Conservation (phyloP, 2,888 invertebrate species). For the Megamerina dolium region DNA sequence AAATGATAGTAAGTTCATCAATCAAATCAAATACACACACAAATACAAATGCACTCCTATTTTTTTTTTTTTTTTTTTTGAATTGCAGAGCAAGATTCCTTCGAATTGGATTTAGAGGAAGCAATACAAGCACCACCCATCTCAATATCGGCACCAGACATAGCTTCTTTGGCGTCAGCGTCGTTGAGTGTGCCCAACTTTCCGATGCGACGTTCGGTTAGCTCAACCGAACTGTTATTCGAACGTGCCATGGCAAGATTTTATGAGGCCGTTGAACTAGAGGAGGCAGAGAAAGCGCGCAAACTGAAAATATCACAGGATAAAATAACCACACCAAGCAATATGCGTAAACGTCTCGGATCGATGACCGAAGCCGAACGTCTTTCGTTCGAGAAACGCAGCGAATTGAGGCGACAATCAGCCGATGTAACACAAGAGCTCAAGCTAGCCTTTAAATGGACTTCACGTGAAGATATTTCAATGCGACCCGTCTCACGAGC, state of each 20-base stretch:
- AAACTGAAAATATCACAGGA: constrained; percentile 35
- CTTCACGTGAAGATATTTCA: constrained; percentile 39
- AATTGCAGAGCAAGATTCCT: constrained; percentile 53
- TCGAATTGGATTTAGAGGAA: constrained; percentile 61
- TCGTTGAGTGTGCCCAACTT: constrained; percentile 49
- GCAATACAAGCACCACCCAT: constrained; percentile 70
- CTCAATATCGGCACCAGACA: constrained; percentile 75
- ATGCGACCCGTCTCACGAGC: constrained; percentile 24
- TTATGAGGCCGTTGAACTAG: constrained; percentile 69
- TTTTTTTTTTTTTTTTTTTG: neutral
- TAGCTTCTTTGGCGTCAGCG: constrained; percentile 59
- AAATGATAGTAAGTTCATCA: constrained; percentile 50
- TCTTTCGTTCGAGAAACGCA: constrained; percentile 49
- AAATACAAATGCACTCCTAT: neutral
- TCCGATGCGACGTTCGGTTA: constrained; percentile 64
- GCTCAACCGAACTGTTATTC: constrained; percentile 76
- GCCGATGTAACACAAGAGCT: constrained; percentile 46
- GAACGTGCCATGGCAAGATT: constrained; percentile 77
- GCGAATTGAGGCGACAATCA: constrained; percentile 51
- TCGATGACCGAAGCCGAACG: constrained; percentile 52
- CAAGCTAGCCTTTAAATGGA: constrained; percentile 35
- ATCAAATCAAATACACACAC: neutral
- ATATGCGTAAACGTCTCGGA: constrained; percentile 51
- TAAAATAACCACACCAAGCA: constrained; percentile 20
- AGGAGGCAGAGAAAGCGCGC: constrained; percentile 58